Evolutionary conservation across 2,888 invertebrate genomes (phyloP), one percentile per base, ranked within the genome.

Genomic region (Orthosia incerta): DNA sequence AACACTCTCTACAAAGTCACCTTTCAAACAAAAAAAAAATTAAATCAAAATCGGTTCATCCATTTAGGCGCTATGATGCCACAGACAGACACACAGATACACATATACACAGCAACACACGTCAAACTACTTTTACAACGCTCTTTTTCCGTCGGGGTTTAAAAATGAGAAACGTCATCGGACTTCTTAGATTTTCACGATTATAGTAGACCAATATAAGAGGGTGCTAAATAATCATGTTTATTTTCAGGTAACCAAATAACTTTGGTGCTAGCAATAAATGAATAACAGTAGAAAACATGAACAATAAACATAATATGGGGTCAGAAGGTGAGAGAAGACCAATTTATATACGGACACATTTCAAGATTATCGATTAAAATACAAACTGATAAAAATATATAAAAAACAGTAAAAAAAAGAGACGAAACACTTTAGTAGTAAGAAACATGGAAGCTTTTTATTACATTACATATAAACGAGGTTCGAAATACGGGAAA

Each of bases 271-370:
- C 39, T 39, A 71, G 12, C 15, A 31, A 39, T 31, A 55, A 26
- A n/a, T 23, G 26, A 46, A 31, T 31, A 53, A 63, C 75, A 55
- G 53, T 39, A 39, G 31, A 23, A 55, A 75, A 55, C 31, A 16
- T 31, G n/a, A 55, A 39, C 75, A 72, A 48, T 62, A 73, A 55
- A 76, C 23, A 45, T 39, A 56, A 48, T 39, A 55, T 26, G 55
- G 12, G 20, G 67, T 76, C 26, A 65, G n/a, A 50, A 56, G 45
- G 45, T 31, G 20, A 48, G 48, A 59, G 48, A 60, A 13, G 68
- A 60, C 59, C 50, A 56, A 16, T 61, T 45, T 23, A 23, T 46
- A 61, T 70, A 78, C 31, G 55, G 45, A 51, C n/a, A 59, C 26
- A 63, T 39, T 13, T 61, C 11, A 46, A 56, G 45, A 68, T 76